Base-by-base conservation (phyloP, 2,113 vertebrate genomes). In the Pterocles gutturalis region DNA sequence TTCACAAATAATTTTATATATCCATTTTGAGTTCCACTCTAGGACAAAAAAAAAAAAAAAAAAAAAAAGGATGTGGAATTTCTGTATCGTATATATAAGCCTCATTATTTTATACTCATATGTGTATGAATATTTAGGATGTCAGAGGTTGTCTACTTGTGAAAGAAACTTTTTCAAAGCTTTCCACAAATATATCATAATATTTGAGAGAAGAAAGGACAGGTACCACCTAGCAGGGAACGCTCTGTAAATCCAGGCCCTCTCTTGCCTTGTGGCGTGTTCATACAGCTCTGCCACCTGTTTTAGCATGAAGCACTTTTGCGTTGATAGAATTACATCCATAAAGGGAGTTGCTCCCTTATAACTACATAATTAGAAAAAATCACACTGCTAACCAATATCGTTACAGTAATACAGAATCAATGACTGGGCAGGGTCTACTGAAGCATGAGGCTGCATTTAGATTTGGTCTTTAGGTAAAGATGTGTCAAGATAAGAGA, bases 361-460 rank as follows among this genome's bases (percentile, higher is more conserved):
- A 28, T 87, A 92, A 87, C 36, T 83, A 29, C 33, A 26, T 55
- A 92, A 78, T 89, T 87, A 89, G 60, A 54, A 92, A 90, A 95
- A 90, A 84, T 78, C 70, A 62, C n/a, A 43, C 16, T 46, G 17
- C 33, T 89, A 83, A 70, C 43, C n/a, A 67, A 38, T 81, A 43
- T 34, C 9, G 1, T 78, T 78, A 60, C 18, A 70, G 33, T 75
- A 73, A 87, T 48, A 62, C 13, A 54, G 16, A 84, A 36, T 25
- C 71, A 83, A 15, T 64, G 55, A 64, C 17, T 48, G 29, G 64
- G 51, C 16, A 67, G 46, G n/a, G 38, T 70, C 93, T 92, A 26
- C 46, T 19, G 64, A 73, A 87, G 25, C 55, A 60, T 66, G 65
- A 90, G 46, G 29, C 25, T 84, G 57, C 51, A 82, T 89, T 87